phyloP scores from a whole-genome alignment of 92 coral and sea anemone genomes.

The Porites divaricata region DNA sequence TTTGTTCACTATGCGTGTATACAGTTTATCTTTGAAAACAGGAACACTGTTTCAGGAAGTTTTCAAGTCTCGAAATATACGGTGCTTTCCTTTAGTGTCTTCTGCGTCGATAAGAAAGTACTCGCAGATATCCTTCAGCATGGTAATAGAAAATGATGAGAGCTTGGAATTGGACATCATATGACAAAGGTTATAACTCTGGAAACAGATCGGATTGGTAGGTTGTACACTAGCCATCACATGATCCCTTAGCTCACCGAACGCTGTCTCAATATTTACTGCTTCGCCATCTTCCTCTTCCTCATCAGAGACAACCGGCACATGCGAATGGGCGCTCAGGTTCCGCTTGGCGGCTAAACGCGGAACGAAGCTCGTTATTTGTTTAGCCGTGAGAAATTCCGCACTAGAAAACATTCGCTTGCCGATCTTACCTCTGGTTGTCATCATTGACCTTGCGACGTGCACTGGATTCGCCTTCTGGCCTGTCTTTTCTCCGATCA shows the following conservation, averaged over 20 bases:
- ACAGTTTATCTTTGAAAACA: conserved; percentile 38
- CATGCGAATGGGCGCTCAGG: no score
- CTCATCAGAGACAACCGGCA: no score
- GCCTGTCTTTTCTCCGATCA: conserved; percentile 29
- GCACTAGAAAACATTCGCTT: no score
- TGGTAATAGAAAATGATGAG: conserved; percentile 55
- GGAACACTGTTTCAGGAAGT: conserved; percentile 31
- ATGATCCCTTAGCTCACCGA: no score
- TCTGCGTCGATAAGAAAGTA: conserved; percentile 47
- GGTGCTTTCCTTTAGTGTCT: conserved; percentile 48
- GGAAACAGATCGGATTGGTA: no score
- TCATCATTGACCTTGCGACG: no score
- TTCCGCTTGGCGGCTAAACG: conserved; percentile 10
- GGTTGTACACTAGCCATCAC: no score
- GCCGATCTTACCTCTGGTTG: no score
- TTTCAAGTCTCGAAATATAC: conserved; percentile 47
- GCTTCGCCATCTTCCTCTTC: no score
- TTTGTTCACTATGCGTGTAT: conserved; percentile 26
- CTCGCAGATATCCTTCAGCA: conserved; percentile 72
- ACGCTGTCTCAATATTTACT: no score
- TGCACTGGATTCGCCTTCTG: neutral
- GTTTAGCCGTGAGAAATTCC: no score
- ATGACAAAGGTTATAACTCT: conserved; percentile 49
- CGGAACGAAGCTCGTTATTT: neutral
- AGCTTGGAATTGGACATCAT: conserved; percentile 57